A percentile compares a stretch with the other conserved stretches of the same genome.
Evolutionary conservation across 2,113 vertebrate genomes (phyloP).

Genomic region (Jaculus jaculus): DNA sequence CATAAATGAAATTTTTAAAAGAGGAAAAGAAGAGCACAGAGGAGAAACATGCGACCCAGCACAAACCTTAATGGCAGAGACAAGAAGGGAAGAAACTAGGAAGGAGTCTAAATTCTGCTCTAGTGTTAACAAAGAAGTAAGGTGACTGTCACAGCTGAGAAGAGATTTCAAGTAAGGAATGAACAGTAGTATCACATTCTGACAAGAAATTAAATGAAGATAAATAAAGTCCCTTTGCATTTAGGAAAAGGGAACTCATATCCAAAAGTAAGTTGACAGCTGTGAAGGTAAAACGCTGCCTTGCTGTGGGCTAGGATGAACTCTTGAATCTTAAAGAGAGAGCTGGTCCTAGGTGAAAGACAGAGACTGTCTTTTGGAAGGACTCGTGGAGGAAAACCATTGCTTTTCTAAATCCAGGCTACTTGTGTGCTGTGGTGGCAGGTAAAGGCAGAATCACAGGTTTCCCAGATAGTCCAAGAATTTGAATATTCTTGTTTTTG

Average conservation of each 20-base stretch:
- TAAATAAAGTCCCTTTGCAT: too few relatives aligned
- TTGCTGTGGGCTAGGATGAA: too few relatives aligned
- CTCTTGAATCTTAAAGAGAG: neutral
- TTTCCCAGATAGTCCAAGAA: neutral
- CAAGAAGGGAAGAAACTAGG: neutral
- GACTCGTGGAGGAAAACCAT: too few relatives aligned
- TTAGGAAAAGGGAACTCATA: too few relatives aligned
- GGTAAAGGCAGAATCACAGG: neutral
- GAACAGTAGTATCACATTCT: too few relatives aligned
- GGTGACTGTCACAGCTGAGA: too few relatives aligned
- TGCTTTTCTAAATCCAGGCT: neutral
- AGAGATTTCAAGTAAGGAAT: too few relatives aligned
- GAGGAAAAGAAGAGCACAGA: neutral
- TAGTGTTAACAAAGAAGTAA: too few relatives aligned
- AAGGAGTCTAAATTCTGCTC: neutral
- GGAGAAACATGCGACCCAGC: neutral
- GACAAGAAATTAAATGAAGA: too few relatives aligned
- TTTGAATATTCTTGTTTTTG: neutral
- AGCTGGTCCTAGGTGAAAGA: neutral
- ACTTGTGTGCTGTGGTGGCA: conserved; percentile 2
- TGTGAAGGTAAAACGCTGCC: too few relatives aligned
- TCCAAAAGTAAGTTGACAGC: too few relatives aligned
- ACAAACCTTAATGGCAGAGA: neutral
- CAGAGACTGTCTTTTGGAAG: neutral
- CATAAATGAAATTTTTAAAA: too few relatives aligned